Percentiles rank a stretch among this genome's conserved stretches.
phyloP scores from a whole-genome alignment of 1,140 invertebrate species.

The Arion vulgaris region DNA sequence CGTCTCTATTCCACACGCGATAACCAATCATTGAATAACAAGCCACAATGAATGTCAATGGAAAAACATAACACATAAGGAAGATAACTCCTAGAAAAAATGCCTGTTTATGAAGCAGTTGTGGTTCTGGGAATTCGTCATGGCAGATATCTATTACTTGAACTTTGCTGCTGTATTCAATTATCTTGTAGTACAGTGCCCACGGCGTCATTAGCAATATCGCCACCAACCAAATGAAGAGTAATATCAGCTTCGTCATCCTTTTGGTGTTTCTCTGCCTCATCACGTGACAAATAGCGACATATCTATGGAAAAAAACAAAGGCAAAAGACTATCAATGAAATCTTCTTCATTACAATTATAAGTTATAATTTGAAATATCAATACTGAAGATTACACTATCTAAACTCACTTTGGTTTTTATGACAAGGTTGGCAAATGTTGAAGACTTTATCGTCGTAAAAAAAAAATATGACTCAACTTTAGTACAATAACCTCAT shows the following conservation, averaged over 20 bases:
- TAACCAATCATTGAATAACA: constrained; percentile 95
- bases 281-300: constrained; percentile 95
- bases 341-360: no score
- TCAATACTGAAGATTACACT: not conserved
- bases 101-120: constrained; percentile 79
- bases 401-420: not conserved
- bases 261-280: constrained; percentile 91
- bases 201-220: constrained; percentile 88
- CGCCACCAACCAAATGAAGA: constrained; percentile 91
- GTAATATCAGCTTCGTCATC: constrained; percentile 87
- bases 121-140: constrained; percentile 56
- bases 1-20: constrained; percentile 88
- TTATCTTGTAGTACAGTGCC: constrained; percentile 87
- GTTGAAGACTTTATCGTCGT: no score
- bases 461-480: no score
- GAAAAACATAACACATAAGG: constrained; percentile 92
- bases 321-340: no score
- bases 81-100: constrained; percentile 93
- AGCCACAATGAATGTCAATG: constrained; percentile 89
- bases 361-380: not conserved
- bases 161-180: constrained; percentile 17
- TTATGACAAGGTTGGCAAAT: no score
- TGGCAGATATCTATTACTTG: constrained; percentile 37
- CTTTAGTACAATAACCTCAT: no score
- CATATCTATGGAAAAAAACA: constrained; percentile 80